These are phyloP conservation scores for Lepus oiostolus DNA, from an alignment of 2,797 vertebrate species.

Conservation along the genomic window DNA sequence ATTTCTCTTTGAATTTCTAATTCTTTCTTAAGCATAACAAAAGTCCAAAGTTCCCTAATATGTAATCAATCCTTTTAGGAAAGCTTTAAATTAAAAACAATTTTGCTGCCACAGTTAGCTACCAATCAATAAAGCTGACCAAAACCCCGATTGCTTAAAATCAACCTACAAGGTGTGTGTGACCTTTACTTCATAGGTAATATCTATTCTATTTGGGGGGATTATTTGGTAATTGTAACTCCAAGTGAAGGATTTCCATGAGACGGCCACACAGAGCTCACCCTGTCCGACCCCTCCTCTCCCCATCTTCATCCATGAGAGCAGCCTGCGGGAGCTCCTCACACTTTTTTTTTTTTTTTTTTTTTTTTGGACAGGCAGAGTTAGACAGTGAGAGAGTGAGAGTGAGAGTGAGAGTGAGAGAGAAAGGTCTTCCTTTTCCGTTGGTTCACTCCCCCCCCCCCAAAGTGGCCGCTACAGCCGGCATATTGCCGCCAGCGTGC, in stretches of 20 bases:
- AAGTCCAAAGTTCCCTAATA: constrained; percentile 19
- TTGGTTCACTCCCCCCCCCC: no score
- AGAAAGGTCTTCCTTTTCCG: no score
- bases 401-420: no score
- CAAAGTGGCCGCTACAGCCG: no score
- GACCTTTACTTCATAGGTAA: not conserved
- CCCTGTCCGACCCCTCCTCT: no score
- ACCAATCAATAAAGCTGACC: constrained; percentile 13
- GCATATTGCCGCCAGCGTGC: no score
- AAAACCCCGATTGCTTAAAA: not conserved
- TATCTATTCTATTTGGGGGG: not conserved
- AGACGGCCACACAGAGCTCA: not conserved
- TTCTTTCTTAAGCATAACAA: constrained; percentile 49
- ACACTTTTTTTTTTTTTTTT: no score
- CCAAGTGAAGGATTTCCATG: not conserved
- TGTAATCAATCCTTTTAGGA: constrained; percentile 6
- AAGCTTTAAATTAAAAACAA: constrained; percentile 42
- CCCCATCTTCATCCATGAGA: no score
- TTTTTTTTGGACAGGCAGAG: no score
- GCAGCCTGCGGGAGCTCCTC: no score
- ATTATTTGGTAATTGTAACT: not conserved
- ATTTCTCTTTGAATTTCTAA: constrained; percentile 42
- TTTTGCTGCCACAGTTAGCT: not conserved
- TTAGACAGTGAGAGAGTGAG: no score
- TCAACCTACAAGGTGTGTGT: not conserved